Conservation (phyloP, 1,140 invertebrate genomes). For the Colletes gigas region DNA sequence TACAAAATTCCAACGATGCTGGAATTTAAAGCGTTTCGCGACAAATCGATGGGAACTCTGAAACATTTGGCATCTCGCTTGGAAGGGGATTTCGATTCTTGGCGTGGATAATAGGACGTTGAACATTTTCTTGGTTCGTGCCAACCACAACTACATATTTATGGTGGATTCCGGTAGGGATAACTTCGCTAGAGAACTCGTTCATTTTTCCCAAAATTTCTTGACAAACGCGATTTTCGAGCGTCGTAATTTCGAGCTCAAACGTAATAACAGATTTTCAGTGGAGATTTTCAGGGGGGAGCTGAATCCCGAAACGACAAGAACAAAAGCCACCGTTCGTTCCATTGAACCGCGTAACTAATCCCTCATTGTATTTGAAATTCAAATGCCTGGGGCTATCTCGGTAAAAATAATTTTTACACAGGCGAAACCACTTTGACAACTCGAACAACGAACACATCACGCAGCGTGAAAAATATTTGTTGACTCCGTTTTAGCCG, state of each 20-base stretch:
- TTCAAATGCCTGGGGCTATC: background rate
- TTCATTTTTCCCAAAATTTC: conserved; percentile 9
- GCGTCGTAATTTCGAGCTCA: background rate
- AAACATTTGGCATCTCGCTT: conserved; percentile 22
- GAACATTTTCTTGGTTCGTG: conserved; percentile 33
- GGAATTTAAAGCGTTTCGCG: background rate
- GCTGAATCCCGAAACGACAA: background rate
- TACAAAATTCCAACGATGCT: background rate
- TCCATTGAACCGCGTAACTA: background rate
- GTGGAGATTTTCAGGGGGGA: background rate
- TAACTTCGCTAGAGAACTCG: conserved; percentile 37
- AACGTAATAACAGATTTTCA: background rate
- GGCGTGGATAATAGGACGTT: conserved; percentile 30
- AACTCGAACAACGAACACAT: background rate
- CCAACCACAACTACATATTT: conserved; percentile 42
- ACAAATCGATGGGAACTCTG: background rate
- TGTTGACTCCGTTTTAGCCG: background rate
- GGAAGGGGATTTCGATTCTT: conserved; percentile 22
- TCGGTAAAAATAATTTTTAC: background rate
- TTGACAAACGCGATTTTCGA: too few relatives aligned
- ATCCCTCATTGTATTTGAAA: background rate
- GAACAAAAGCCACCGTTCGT: background rate
- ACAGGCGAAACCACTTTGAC: background rate
- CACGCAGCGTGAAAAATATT: background rate
- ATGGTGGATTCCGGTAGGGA: conserved; percentile 38